These are phyloP conservation scores for Nematolebias whitei DNA, from an alignment of 2,113 vertebrate species.

Conservation along the genomic window DNA sequence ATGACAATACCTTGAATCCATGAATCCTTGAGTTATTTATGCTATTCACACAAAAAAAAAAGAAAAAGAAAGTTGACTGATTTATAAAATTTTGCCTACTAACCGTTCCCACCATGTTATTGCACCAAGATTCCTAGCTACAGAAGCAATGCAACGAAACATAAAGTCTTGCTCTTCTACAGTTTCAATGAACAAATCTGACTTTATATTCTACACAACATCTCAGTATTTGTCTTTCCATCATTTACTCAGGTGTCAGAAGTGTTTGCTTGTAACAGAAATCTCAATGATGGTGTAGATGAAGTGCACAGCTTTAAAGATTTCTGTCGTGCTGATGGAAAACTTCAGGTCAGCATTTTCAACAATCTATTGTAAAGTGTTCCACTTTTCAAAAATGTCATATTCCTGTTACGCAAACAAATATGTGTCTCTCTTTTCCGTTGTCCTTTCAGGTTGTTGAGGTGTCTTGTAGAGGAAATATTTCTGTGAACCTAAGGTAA, in stretches of 20 bases:
- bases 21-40: no score
- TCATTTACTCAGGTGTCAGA: conserved; percentile 51
- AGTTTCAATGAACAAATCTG: background rate
- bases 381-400: conserved; percentile 1
- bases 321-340: conserved; percentile 25
- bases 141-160: background rate
- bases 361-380: background rate
- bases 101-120: no score
- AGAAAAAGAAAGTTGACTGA: no score
- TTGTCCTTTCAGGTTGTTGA: conserved; percentile 37
- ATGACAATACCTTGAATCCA: no score
- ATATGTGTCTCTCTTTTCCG: no score
- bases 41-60: no score
- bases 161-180: background rate
- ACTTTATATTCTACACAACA: background rate
- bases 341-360: conserved; percentile 44
- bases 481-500: conserved; percentile 25
- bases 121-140: background rate
- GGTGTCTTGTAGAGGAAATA: conserved; percentile 45
- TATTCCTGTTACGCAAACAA: background rate
- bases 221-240: conserved; percentile 20
- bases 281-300: no score
- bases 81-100: no score
- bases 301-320: background rate
- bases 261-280: conserved; percentile 31